Percentiles rank a stretch among this genome's conserved stretches.
These are phyloP conservation scores for Alloscopus bannaensis DNA, from an alignment of 2,888 invertebrate genomes.

Conservation along the genomic window DNA sequence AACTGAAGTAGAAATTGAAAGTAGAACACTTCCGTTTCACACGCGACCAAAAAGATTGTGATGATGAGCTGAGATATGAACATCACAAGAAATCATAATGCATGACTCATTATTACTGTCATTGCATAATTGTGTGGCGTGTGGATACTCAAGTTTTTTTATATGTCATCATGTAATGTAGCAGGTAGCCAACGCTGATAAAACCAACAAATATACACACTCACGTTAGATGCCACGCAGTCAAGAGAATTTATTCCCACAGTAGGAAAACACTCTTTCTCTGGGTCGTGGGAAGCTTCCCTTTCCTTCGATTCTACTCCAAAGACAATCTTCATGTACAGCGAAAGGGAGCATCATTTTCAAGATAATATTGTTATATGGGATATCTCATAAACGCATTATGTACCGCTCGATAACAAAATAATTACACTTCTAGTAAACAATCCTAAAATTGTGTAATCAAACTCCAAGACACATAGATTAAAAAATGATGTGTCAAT, in stretches of 20 bases:
- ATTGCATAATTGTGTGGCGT: slow-evolving; percentile 30
- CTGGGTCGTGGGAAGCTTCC: slow-evolving; percentile 46
- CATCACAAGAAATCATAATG: slow-evolving; percentile 1
- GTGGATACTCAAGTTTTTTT: too few species aligned
- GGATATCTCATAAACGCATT: not conserved
- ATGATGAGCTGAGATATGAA: slow-evolving; percentile 7
- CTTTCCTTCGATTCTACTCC: slow-evolving; percentile 24
- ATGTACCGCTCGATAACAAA: not conserved
- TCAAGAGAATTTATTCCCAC: slow-evolving; percentile 26
- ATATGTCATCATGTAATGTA: too few species aligned
- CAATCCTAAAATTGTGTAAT: not conserved
- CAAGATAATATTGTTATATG: not conserved
- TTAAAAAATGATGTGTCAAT: not conserved
- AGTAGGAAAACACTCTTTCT: slow-evolving; percentile 25
- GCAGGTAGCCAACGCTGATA: too few species aligned
- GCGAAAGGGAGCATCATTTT: too few species aligned
- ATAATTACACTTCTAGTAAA: not conserved
- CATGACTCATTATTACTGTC: not conserved
- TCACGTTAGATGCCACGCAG: too few species aligned
- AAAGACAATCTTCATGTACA: not conserved
- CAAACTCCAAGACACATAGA: not conserved
- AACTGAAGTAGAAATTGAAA: too few species aligned
- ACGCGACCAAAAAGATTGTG: slow-evolving; percentile 16
- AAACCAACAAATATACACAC: too few species aligned
- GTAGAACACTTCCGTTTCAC: slow-evolving; percentile 45